Conservation (phyloP, 2,888 invertebrate species). For the Dascillus cervinus region DNA sequence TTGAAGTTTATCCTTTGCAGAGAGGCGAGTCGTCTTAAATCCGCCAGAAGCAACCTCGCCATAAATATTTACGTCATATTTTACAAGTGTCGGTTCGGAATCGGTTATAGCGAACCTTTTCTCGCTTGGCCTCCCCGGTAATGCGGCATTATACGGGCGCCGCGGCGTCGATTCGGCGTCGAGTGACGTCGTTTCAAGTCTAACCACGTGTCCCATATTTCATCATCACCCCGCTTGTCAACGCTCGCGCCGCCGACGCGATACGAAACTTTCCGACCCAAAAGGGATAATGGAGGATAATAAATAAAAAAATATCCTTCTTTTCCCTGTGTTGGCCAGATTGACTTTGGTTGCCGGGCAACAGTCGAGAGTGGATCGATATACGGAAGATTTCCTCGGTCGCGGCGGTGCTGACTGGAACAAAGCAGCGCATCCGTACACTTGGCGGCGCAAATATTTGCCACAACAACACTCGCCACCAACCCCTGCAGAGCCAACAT, state of each 20-base stretch:
- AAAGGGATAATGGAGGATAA: conserved; percentile 42
- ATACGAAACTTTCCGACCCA: conserved; percentile 32
- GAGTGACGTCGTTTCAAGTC: conserved; percentile 64
- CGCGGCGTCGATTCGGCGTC: conserved; percentile 44
- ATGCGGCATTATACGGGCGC: conserved; percentile 42
- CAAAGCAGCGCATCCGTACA: conserved; percentile 22
- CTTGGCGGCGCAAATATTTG: conserved; percentile 10
- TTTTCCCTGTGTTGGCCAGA: conserved; percentile 46
- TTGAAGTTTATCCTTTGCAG: conserved; percentile 7
- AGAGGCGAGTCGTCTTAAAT: conserved; percentile 11
- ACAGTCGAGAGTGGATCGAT: conserved; percentile 48
- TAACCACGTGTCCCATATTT: conserved; percentile 68
- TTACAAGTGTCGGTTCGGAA: conserved; percentile 27
- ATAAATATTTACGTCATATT: conserved; percentile 33
- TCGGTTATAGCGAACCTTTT: conserved; percentile 29
- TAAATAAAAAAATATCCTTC: conserved; percentile 44
- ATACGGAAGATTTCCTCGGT: conserved; percentile 42
- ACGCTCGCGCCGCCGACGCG: conserved; percentile 23
- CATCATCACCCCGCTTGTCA: conserved; percentile 53
- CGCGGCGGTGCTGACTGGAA: conserved; percentile 32
- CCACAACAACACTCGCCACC: no score
- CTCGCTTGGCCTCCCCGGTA: conserved; percentile 32
- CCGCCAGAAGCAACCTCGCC: conserved; percentile 10
- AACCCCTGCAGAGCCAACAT: no score
- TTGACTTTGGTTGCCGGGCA: conserved; percentile 51